Evolutionary conservation across 2,113 vertebrate species (phyloP).

Genomic region (Nycticryphes semicollaris): DNA sequence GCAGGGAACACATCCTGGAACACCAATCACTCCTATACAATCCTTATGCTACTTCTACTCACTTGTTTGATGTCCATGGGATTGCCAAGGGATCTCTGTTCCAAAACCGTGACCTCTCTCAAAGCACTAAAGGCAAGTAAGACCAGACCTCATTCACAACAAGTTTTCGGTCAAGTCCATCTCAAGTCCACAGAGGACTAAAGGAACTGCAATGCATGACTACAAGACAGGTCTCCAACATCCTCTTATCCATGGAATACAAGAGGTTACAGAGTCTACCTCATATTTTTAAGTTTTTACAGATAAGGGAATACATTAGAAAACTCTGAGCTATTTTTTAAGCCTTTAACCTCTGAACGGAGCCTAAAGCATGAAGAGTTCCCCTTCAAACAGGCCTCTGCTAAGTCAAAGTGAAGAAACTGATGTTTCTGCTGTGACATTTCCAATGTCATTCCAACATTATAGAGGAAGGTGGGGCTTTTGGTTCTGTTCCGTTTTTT

Average conservation of each 20-base stretch:
- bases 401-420: background rate
- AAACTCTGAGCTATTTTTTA: background rate
- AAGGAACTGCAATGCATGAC: background rate
- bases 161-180: background rate
- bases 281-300: background rate
- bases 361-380: background rate
- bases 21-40: background rate
- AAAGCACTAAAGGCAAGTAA: too few relatives aligned
- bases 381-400: constrained; percentile 36
- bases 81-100: background rate
- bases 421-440: background rate
- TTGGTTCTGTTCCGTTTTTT: background rate
- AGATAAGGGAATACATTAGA: background rate
- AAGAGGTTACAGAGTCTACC: background rate
- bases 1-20: background rate
- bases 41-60: background rate
- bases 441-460: constrained; percentile 29
- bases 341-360: background rate
- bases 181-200: background rate
- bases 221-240: background rate
- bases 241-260: background rate
- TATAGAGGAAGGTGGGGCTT: background rate
- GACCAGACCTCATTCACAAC: background rate
- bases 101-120: background rate
- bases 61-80: rapidly evolving